A percentile compares a stretch with the other conserved stretches of the same genome.
Conservation (phyloP, 35 echinoderm and acorn worm species). For the Patiria miniata region DNA sequence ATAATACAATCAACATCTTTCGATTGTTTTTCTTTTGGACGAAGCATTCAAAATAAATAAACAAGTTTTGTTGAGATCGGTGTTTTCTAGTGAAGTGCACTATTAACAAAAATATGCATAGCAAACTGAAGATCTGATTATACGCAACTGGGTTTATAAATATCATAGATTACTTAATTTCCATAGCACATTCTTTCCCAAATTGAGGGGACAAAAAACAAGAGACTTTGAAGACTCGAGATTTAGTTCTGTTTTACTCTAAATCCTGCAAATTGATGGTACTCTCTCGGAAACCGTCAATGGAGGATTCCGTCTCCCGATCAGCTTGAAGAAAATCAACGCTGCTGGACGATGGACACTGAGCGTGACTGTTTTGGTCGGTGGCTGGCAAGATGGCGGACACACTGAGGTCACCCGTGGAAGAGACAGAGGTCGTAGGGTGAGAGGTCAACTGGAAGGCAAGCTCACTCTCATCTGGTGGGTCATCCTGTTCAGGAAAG, state of each 20-base stretch:
- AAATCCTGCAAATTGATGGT: slow-evolving; percentile 89
- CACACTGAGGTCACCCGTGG: slow-evolving; percentile 66
- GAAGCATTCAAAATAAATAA: too few species aligned
- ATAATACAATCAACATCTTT: too few species aligned
- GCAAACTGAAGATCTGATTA: too few species aligned
- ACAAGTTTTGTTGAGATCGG: too few species aligned
- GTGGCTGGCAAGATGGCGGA: slow-evolving; percentile 58
- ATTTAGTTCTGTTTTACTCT: slow-evolving; percentile 42
- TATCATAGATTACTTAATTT: too few species aligned
- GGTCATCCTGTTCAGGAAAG: slow-evolving; percentile 66
- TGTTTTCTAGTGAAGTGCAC: too few species aligned
- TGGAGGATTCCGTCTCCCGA: not conserved
- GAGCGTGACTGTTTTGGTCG: slow-evolving; percentile 40
- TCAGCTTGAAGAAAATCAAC: slow-evolving; percentile 56
- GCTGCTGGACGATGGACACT: slow-evolving; percentile 36
- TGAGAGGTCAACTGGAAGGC: slow-evolving; percentile 60
- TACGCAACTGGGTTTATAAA: too few species aligned
- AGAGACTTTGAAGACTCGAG: not conserved
- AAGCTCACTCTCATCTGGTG: slow-evolving; percentile 76
- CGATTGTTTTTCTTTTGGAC: too few species aligned
- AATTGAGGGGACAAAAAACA: too few species aligned
- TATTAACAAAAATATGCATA: too few species aligned
- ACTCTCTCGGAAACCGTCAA: slow-evolving; percentile 67
- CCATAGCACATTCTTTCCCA: too few species aligned
- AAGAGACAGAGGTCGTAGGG: slow-evolving; percentile 55